Evolutionary conservation across 37 sponge, comb jelly and placozoan genomes (phyloP).

Genomic region (Beroe ovata): DNA sequence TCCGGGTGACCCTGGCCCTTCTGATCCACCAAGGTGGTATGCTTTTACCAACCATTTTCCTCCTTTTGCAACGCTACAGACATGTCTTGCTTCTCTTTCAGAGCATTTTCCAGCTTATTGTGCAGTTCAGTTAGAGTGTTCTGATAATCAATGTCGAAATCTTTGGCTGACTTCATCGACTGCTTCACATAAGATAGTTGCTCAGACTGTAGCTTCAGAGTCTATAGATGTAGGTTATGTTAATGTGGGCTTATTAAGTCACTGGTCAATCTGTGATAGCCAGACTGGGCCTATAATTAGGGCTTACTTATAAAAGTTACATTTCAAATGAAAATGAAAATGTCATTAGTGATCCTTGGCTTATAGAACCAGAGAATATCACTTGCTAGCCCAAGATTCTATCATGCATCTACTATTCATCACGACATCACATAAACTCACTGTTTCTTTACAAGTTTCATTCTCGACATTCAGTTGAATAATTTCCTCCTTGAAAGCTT

Average conservation of each 20-base stretch:
- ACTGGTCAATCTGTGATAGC: neutral
- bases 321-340: neutral
- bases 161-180: constrained; percentile 41
- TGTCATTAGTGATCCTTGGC: no score
- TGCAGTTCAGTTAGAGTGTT: constrained; percentile 45
- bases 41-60: constrained; percentile 22
- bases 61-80: neutral
- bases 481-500: constrained; percentile 60
- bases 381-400: no score
- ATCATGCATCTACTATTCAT: no score
- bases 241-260: no score
- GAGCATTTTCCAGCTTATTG: neutral
- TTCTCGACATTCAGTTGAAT: constrained; percentile 44
- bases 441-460: constrained; percentile 34
- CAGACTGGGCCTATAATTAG: neutral
- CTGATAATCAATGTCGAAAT: constrained; percentile 33
- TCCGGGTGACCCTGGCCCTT: no score
- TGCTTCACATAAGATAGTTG: constrained; percentile 43
- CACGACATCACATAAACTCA: no score
- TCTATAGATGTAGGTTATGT: constrained; percentile 23
- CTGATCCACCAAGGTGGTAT: no score
- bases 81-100: constrained; percentile 11
- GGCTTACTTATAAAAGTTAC: neutral
- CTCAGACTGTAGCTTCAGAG: constrained; percentile 25
- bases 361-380: no score